Percentiles rank a stretch among this genome's conserved stretches.
These are phyloP conservation scores for Rhinolophus sinicus DNA, from an alignment of 2,113 vertebrate species.

Conservation along the genomic window DNA sequence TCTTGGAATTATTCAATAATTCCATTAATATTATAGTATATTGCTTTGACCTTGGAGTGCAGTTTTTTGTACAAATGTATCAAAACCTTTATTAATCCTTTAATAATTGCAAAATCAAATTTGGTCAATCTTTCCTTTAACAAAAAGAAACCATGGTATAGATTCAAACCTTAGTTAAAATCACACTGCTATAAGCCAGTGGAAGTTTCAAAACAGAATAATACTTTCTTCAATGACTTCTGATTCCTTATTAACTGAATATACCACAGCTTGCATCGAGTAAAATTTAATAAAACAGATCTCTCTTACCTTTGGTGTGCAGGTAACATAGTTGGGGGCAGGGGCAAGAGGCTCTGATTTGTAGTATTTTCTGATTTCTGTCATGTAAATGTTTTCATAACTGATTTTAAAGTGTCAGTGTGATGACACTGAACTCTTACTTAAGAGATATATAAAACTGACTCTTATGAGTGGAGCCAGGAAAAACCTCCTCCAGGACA, in stretches of 20 bases:
- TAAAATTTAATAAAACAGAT: neutral
- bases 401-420: neutral
- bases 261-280: neutral
- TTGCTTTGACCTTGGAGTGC: slow-evolving; percentile 61
- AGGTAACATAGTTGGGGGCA: neutral
- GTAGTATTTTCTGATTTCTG: neutral
- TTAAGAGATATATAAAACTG: neutral
- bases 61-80: slow-evolving; percentile 51
- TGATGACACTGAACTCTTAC: neutral
- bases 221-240: neutral
- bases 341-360: neutral
- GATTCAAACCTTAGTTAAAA: neutral
- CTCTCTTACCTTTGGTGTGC: neutral
- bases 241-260: neutral
- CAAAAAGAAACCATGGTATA: neutral
- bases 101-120: neutral
- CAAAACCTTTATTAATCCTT: slow-evolving; percentile 49
- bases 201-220: neutral
- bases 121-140: neutral
- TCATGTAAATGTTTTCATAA: neutral
- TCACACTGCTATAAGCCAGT: neutral
- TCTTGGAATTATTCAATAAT: slow-evolving; percentile 71
- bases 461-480: neutral
- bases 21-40: slow-evolving; percentile 59
- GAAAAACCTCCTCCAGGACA: neutral